These are phyloP conservation scores for Carollia perspicillata DNA, from an alignment of 2,113 vertebrate genomes.

Conservation along the genomic window DNA sequence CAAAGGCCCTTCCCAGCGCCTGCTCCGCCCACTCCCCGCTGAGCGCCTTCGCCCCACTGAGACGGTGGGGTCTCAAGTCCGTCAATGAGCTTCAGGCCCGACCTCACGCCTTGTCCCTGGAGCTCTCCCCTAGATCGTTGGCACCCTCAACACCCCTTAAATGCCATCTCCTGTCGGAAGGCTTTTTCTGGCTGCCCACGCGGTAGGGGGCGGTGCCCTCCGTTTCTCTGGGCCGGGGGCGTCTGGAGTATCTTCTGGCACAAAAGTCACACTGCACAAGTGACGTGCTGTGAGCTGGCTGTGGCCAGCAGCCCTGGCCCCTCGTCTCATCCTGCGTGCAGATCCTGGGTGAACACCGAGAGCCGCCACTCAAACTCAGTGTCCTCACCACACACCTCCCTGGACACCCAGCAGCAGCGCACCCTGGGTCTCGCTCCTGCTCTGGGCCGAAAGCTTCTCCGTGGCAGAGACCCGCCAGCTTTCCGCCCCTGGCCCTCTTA, in stretches of 20 bases:
- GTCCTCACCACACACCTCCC: background rate
- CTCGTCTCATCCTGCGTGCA: background rate
- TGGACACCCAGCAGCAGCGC: background rate
- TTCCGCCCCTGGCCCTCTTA: background rate
- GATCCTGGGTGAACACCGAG: background rate
- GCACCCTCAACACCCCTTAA: background rate
- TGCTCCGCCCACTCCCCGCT: background rate
- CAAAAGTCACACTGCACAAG: background rate
- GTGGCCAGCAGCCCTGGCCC: background rate
- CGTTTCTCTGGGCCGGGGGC: background rate
- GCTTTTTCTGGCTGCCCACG: background rate
- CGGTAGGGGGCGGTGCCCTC: background rate
- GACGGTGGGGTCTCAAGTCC: background rate
- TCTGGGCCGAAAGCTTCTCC: background rate
- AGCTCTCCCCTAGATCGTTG: background rate
- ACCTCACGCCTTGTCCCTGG: background rate
- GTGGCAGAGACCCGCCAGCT: background rate
- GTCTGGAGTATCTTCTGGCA: background rate
- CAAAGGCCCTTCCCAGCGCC: too few relatives aligned
- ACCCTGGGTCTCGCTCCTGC: background rate
- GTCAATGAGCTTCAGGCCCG: background rate
- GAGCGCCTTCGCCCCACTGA: background rate
- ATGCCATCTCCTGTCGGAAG: background rate
- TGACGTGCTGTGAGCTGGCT: background rate
- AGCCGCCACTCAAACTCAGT: background rate